Evolutionary conservation across 2,113 vertebrate species (phyloP).

Genomic region (Chamaea fasciata): DNA sequence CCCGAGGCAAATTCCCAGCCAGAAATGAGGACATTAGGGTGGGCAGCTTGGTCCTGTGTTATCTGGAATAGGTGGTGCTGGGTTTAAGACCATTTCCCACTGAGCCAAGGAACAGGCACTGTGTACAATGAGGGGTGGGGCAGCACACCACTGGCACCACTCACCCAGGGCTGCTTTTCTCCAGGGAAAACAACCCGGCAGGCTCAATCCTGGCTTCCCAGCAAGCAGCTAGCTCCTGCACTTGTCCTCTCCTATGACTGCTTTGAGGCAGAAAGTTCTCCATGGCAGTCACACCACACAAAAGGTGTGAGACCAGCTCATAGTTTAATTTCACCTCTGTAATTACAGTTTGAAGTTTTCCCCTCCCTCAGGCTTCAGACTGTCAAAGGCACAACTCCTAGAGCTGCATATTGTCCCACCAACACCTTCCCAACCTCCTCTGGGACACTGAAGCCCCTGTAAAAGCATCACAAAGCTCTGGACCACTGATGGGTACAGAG

Average conservation of each 20-base stretch:
- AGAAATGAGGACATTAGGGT: accelerated
- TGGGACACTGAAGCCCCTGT: background rate
- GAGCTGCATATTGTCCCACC: background rate
- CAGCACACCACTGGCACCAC: background rate
- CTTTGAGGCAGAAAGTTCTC: background rate
- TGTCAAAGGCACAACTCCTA: background rate
- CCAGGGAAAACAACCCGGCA: background rate
- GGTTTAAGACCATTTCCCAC: background rate
- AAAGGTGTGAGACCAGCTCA: accelerated
- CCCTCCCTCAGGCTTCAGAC: background rate
- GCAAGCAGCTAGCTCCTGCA: background rate
- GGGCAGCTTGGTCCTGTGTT: background rate
- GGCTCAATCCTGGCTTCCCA: background rate
- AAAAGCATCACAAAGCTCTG: background rate
- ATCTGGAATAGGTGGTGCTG: background rate
- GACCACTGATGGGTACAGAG: background rate
- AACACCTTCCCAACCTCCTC: background rate
- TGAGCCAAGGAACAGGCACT: background rate
- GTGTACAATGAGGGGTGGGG: slow-evolving; percentile 19
- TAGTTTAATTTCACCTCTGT: background rate
- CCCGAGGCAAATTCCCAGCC: background rate
- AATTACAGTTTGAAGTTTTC: background rate
- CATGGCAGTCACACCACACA: background rate
- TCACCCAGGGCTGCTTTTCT: background rate
- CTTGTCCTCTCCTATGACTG: background rate